These are phyloP conservation scores for Dromococcyx pavoninus DNA, from an alignment of 2,797 vertebrate genomes.

Conservation along the genomic window DNA sequence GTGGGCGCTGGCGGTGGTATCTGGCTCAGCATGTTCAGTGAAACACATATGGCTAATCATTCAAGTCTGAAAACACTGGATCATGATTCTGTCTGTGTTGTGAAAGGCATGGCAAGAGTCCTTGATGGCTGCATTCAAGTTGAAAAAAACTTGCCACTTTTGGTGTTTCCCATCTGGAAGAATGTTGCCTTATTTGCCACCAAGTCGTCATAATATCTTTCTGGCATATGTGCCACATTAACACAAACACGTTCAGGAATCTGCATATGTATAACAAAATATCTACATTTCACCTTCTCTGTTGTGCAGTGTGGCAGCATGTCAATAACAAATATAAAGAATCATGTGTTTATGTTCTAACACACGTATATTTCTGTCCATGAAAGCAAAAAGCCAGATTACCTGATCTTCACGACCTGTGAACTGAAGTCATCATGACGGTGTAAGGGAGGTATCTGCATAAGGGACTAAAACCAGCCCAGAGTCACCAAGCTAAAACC, in stretches of 20 bases:
- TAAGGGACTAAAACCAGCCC: background rate
- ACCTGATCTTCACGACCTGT: background rate
- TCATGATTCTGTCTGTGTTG: background rate
- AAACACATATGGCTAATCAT: constrained; percentile 17
- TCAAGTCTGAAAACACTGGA: constrained; percentile 37
- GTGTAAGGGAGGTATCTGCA: background rate
- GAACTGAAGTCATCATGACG: background rate
- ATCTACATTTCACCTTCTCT: background rate
- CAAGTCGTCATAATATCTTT: background rate
- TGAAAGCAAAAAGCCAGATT: background rate
- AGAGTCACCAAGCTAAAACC: background rate
- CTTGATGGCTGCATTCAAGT: background rate
- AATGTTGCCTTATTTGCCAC: background rate
- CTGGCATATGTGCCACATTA: background rate
- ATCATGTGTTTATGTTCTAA: background rate
- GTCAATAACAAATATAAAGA: background rate
- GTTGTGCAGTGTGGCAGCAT: background rate
- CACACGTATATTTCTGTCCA: background rate
- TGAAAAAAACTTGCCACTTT: constrained; percentile 1
- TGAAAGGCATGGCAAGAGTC: constrained; percentile 2
- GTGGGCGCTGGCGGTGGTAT: background rate
- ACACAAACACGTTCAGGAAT: background rate
- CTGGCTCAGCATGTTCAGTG: background rate
- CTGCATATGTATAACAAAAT: background rate
- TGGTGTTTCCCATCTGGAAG: constrained; percentile 27